Conservation (phyloP, 2,797 vertebrate species). For the Betta splendens region DNA sequence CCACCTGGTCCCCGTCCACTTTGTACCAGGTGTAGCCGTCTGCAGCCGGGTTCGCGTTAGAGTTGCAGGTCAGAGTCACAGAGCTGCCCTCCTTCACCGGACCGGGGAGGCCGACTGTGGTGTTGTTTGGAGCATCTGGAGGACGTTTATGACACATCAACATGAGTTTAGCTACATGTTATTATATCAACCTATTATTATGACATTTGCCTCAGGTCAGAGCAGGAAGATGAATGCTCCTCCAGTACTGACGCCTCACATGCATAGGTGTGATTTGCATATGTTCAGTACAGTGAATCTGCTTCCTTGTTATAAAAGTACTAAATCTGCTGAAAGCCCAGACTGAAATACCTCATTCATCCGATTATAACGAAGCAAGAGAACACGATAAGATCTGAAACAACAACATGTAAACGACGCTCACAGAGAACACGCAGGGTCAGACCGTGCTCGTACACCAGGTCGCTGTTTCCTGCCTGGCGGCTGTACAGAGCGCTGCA, state of each 20-base stretch:
- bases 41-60: conserved; percentile 60
- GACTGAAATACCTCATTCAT: too few relatives aligned
- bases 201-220: too few relatives aligned
- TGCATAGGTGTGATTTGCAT: too few relatives aligned
- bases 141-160: conserved; percentile 4
- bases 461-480: conserved; percentile 38
- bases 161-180: background rate
- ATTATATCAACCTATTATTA: too few relatives aligned
- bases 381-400: background rate
- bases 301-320: too few relatives aligned
- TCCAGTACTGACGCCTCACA: too few relatives aligned
- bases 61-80: conserved; percentile 62
- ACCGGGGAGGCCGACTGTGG: conserved; percentile 42
- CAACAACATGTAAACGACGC: conserved; percentile 10
- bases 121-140: conserved; percentile 71
- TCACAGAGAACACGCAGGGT: conserved; percentile 67
- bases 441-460: conserved; percentile 36
- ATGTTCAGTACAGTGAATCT: too few relatives aligned
- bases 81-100: conserved; percentile 56
- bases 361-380: background rate
- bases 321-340: background rate
- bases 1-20: conserved; percentile 43
- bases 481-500: conserved; percentile 63
- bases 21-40: conserved; percentile 65
- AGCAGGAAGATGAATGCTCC: too few relatives aligned